Conservation (phyloP, 2,113 vertebrate species). For the Ginglymostoma cirratum region DNA sequence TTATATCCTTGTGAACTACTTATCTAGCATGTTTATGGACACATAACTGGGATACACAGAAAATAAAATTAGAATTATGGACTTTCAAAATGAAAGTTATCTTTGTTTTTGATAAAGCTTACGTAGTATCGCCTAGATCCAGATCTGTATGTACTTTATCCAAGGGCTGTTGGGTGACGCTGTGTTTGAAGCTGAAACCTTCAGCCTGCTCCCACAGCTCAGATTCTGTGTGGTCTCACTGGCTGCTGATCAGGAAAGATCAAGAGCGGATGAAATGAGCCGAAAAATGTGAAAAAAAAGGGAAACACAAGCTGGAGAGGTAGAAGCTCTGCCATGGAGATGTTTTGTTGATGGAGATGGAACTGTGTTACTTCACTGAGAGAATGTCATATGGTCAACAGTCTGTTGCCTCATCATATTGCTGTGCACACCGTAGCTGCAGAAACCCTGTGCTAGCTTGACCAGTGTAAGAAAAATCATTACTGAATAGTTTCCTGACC, state of each 20-base stretch:
- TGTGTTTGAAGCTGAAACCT: background rate
- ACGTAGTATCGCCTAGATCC: background rate
- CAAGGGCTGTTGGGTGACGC: background rate
- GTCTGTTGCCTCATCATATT: background rate
- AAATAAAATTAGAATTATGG: slow-evolving; percentile 7
- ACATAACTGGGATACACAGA: background rate
- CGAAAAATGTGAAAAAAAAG: background rate
- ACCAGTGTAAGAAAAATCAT: background rate
- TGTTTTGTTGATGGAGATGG: background rate
- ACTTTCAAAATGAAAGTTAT: background rate
- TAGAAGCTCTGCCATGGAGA: background rate
- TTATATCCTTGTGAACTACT: background rate
- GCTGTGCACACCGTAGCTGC: background rate
- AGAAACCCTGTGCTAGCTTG: background rate
- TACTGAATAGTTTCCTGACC: background rate
- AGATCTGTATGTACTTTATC: background rate
- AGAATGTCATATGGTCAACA: background rate
- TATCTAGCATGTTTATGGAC: background rate
- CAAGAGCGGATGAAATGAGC: background rate
- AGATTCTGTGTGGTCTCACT: slow-evolving; percentile 1
- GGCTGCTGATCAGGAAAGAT: background rate
- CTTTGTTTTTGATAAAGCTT: background rate
- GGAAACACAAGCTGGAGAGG: background rate
- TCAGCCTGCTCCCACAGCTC: background rate
- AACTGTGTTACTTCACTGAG: background rate